Conservation (phyloP, 1,140 invertebrate genomes). For the Lepidurus packardi region DNA sequence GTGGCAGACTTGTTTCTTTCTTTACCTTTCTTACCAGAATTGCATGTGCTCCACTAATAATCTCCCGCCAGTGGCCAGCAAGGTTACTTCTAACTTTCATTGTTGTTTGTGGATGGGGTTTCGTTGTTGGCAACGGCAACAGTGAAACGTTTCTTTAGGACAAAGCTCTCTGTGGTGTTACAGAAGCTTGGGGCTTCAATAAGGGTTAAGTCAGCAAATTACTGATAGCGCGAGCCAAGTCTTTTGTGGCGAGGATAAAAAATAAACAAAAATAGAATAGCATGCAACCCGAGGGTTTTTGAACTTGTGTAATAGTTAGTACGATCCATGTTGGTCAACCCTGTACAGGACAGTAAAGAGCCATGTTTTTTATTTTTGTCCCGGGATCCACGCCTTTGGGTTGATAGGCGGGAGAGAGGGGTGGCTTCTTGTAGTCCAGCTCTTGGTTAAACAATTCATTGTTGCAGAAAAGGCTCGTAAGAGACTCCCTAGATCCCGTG, state of each 20-base stretch:
- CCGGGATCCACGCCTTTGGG: background rate
- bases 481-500: background rate
- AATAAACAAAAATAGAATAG: background rate
- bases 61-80: background rate
- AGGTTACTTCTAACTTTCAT: background rate
- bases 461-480: background rate
- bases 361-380: background rate
- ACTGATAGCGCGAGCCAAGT: background rate
- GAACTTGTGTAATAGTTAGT: background rate
- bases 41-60: background rate
- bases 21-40: too few relatives aligned
- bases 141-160: background rate
- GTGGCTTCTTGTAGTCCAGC: background rate
- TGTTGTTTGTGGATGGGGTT: background rate
- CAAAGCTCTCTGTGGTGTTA: background rate
- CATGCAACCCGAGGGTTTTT: background rate
- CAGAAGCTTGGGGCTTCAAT: background rate
- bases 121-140: background rate
- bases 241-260: background rate
- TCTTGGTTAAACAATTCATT: conserved; percentile 2
- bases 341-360: background rate
- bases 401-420: background rate
- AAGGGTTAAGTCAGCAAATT: conserved; percentile 5
- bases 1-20: too few relatives aligned
- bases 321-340: background rate